A percentile compares a stretch with the other conserved stretches of the same genome.
phyloP scores from a whole-genome alignment of 2,797 vertebrate genomes.

The Champsocephalus gunnari region DNA sequence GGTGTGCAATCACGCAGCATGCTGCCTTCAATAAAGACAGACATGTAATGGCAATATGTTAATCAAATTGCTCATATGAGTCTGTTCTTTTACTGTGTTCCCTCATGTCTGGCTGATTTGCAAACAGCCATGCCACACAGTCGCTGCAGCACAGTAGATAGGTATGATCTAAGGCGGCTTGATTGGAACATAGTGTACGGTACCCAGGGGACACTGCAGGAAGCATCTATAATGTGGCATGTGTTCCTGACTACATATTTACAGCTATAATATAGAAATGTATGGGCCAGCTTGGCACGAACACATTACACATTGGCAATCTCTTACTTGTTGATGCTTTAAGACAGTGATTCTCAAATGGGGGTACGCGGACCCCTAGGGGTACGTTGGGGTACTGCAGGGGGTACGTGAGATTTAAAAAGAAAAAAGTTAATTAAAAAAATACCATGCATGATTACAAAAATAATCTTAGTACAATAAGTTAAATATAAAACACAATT shows the following conservation, averaged over 20 bases:
- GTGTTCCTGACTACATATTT: slow-evolving; percentile 56
- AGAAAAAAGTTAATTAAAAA: no score
- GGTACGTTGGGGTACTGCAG: no score
- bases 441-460: no score
- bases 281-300: slow-evolving; percentile 39
- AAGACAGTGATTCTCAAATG: background rate
- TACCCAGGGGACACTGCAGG: slow-evolving; percentile 62
- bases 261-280: slow-evolving; percentile 43
- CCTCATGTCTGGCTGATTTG: slow-evolving; percentile 59
- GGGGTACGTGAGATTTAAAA: no score
- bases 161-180: slow-evolving; percentile 65
- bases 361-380: no score
- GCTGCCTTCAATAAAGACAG: slow-evolving; percentile 54
- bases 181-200: slow-evolving; percentile 61
- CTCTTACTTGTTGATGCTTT: slow-evolving; percentile 34
- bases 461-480: no score
- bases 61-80: slow-evolving; percentile 55
- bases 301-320: slow-evolving; percentile 61
- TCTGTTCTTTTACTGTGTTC: slow-evolving; percentile 39
- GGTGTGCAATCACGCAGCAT: slow-evolving; percentile 40
- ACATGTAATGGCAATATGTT: slow-evolving; percentile 45
- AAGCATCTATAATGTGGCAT: slow-evolving; percentile 58
- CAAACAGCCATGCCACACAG: slow-evolving; percentile 35
- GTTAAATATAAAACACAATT: no score
- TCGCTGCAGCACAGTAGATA: slow-evolving; percentile 23